These are phyloP conservation scores for Danio aesculapii DNA, from an alignment of 2,797 vertebrate species.

Conservation along the genomic window DNA sequence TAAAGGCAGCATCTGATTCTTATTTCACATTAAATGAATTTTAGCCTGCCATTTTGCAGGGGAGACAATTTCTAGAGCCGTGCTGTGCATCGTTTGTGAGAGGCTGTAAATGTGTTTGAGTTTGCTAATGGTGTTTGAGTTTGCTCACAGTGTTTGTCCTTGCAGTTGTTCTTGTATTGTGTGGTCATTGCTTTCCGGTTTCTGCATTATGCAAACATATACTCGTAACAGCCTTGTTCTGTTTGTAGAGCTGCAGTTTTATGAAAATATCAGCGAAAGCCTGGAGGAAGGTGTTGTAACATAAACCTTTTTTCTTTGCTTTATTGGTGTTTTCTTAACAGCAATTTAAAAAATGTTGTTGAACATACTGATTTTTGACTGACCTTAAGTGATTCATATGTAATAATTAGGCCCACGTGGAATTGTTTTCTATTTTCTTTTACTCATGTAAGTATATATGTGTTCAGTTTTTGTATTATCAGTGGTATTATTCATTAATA, in stretches of 20 bases:
- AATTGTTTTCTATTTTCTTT: too few species aligned
- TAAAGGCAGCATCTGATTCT: conserved; percentile 18
- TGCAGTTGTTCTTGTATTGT: not conserved
- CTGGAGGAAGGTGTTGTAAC: not conserved
- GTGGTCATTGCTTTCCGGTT: conserved; percentile 17
- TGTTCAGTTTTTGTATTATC: too few species aligned
- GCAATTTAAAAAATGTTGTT: not conserved
- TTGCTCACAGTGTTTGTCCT: not conserved
- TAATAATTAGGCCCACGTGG: too few species aligned
- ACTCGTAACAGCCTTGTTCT: not conserved
- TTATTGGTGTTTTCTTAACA: not conserved
- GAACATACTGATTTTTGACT: not conserved
- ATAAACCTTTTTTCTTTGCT: too few species aligned
- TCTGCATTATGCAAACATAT: conserved; percentile 13
- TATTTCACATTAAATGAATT: not conserved
- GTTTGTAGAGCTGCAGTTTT: not conserved
- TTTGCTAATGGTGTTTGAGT: not conserved
- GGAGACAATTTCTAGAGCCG: not conserved
- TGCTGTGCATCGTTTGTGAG: not conserved
- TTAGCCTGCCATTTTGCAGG: not conserved
- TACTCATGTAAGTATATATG: too few species aligned
- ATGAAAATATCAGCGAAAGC: not conserved
- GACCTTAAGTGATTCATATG: not conserved
- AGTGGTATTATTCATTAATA: too few species aligned
- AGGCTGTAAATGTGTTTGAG: not conserved